Evolutionary conservation across 2,797 vertebrate species (phyloP).

Genomic region (Crocodylus rhombifer): DNA sequence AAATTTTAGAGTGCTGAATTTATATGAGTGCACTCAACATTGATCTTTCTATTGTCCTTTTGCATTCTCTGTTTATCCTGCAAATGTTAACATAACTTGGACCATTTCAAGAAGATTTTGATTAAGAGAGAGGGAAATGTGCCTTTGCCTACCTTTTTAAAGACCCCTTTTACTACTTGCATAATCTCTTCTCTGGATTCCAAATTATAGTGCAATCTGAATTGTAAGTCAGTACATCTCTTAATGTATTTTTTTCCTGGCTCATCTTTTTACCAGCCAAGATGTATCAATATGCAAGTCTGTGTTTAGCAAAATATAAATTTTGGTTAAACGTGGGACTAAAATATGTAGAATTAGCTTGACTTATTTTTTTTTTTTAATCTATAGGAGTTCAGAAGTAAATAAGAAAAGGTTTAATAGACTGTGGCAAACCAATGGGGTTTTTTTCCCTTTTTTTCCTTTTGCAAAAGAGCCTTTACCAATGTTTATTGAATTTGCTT

Average conservation of each 20-base stretch:
- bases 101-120: conserved; percentile 43
- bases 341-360: conserved; percentile 33
- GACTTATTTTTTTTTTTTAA: not conserved
- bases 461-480: conserved; percentile 43
- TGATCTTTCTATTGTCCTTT: conserved; percentile 45
- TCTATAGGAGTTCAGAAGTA: not conserved
- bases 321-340: conserved; percentile 45
- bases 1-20: not conserved
- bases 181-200: conserved; percentile 62
- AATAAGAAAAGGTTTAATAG: conserved; percentile 41
- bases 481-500: conserved; percentile 78
- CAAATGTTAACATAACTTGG: conserved; percentile 24
- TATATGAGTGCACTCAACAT: not conserved
- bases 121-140: conserved; percentile 53
- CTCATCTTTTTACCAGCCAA: not conserved
- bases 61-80: conserved; percentile 7
- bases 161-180: conserved; percentile 53
- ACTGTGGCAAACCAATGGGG: conserved; percentile 9
- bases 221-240: conserved; percentile 5
- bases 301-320: conserved; percentile 18
- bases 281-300: not conserved
- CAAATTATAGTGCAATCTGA: conserved; percentile 45
- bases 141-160: conserved; percentile 46
- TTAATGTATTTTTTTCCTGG: not conserved
- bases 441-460: conserved; percentile 10